Evolutionary conservation across 2,888 invertebrate species (phyloP).

Genomic region (Matsumyia berberina): DNA sequence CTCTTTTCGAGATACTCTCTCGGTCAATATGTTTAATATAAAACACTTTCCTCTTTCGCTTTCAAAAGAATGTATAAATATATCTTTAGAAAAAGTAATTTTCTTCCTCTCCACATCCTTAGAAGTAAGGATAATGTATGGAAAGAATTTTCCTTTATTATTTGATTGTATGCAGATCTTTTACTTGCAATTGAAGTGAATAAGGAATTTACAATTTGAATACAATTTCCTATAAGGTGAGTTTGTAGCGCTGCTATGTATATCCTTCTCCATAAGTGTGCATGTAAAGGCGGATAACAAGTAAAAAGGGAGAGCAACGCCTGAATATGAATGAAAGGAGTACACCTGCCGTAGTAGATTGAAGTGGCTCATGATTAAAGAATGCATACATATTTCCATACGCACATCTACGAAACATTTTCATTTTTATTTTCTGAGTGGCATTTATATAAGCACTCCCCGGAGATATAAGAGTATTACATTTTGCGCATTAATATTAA

Average conservation of each 20-base stretch:
- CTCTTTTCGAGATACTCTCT: neutral
- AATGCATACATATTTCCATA: neutral
- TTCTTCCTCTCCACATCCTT: neutral
- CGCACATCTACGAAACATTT: neutral
- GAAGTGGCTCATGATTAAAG: neutral
- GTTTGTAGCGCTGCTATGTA: neutral
- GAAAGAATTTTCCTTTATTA: neutral
- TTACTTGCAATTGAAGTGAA: neutral
- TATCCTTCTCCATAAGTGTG: neutral
- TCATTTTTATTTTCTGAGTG: neutral
- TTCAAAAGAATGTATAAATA: too few species aligned
- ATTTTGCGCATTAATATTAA: too few species aligned
- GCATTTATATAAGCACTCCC: neutral
- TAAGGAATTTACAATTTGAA: neutral
- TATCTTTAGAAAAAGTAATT: neutral
- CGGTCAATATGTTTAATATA: neutral
- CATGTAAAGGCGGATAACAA: neutral
- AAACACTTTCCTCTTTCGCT: too few species aligned
- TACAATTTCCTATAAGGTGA: neutral
- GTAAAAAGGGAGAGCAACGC: neutral
- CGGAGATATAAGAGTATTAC: too few species aligned
- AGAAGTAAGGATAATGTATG: neutral
- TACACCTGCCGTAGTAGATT: neutral
- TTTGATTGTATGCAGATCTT: neutral
- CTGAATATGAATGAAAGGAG: neutral